Evolutionary conservation across 2,888 invertebrate species (phyloP), one percentile per base, ranked within the genome.

Genomic region (Diaphora mendica): DNA sequence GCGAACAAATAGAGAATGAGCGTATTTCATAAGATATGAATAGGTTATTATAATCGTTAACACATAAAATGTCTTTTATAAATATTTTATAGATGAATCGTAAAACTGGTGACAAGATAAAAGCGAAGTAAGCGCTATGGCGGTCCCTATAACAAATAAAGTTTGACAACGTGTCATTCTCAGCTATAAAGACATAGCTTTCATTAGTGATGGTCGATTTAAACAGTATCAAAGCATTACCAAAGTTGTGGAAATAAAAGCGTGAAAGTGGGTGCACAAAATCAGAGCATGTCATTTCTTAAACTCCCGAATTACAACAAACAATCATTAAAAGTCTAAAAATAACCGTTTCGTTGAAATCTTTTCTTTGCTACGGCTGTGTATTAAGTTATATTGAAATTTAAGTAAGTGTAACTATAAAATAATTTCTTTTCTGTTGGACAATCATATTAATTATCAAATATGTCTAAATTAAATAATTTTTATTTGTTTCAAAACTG

Each of bases 61-160:
- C 82, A 91, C 92, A 93, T 94, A 93, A 93, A 92, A 91, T 86
- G 89, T 88, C 87, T 87, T 90, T 89, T 86, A 91, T 91, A 87
- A 93, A 91, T 92, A 90, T 92, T 93, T 95, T 94, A 95, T 94
- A 91, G 93, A 92, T 88, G 91, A 90, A 85, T 90, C 91, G 90
- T 94, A 94, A 94, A 94, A 91, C 87, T 77, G 82, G 88, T 88
- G 81, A 81, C 85, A 86, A 89, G 90, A 91, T 92, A 91, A 90
- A 70, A 85, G 68, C 76, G 84, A 81, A 75, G 77, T 86, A 65
- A 75, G 65, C 67, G 79, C 86, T 88, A 87, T 87, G 86, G 89
- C 88, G 89, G 86, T 82, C 84, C 85, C 85, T 87, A 90, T 90
- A 91, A 51, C 70, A 55, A 64, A 93, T 93, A 92, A 92, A 92